A percentile compares a stretch with the other conserved stretches of the same genome.
Evolutionary conservation across 2,113 vertebrate genomes (phyloP).

Genomic region (Phaethornis superciliosus): DNA sequence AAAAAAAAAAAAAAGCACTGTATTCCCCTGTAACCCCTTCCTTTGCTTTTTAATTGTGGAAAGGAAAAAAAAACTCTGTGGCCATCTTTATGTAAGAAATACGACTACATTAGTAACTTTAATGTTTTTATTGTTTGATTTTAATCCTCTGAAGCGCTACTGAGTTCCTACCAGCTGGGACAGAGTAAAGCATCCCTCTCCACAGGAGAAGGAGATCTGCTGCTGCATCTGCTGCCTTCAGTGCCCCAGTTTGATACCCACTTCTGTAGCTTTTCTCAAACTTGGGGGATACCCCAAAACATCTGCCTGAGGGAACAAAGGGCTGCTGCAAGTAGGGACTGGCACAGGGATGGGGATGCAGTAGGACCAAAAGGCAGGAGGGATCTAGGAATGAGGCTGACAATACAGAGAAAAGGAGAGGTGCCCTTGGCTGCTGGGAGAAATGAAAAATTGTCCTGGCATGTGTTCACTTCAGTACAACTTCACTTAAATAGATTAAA

Average conservation of each 20-base stretch:
- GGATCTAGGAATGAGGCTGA: not conserved
- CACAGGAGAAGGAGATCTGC: not conserved
- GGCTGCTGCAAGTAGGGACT: not conserved
- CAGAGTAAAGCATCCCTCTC: not conserved
- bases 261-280: not conserved
- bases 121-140: not conserved
- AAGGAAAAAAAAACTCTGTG: not conserved
- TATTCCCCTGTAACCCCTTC: not conserved
- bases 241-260: not conserved
- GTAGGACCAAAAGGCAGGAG: not conserved
- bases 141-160: not conserved
- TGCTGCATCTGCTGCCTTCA: not conserved
- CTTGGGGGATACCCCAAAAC: not conserved
- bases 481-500: conserved; percentile 33
- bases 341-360: not conserved
- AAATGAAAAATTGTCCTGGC: not conserved
- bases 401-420: not conserved
- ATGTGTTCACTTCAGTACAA: not conserved
- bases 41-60: not conserved
- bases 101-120: not conserved
- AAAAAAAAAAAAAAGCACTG: fast-evolving
- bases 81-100: not conserved
- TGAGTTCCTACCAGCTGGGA: not conserved
- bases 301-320: not conserved
- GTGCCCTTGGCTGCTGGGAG: not conserved